A percentile compares a stretch with the other conserved stretches of the same genome.
Evolutionary conservation across 92 coral and sea anemone species (phyloP).

Genomic region (Bergia puertoricense): DNA sequence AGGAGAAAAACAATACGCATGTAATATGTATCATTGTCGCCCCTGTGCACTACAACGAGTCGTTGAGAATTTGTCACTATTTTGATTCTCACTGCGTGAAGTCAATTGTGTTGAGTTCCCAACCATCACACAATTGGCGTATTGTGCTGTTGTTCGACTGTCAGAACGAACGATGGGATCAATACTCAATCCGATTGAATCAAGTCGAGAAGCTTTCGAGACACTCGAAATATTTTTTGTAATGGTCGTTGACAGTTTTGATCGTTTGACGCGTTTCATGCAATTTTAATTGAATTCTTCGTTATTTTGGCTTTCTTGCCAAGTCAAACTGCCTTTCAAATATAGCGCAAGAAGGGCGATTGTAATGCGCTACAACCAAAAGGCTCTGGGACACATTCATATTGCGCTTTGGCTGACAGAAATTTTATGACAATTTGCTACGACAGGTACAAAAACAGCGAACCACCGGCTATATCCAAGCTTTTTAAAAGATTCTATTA

Average conservation of each 20-base stretch:
- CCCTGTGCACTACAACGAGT: no score
- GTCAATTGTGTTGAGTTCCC: neutral
- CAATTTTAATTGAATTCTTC: constrained; percentile 2
- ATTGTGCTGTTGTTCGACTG: neutral
- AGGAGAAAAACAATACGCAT: neutral
- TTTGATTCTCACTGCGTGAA: neutral
- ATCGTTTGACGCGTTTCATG: constrained; percentile 12
- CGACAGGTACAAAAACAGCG: no score
- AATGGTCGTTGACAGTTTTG: constrained; percentile 12
- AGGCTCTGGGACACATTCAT: no score
- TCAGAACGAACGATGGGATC: neutral
- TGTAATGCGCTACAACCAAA: no score
- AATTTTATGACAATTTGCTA: no score
- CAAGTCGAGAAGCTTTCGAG: neutral
- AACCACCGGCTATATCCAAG: no score
- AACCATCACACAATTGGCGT: neutral
- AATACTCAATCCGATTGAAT: constrained; percentile 10
- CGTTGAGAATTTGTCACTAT: neutral
- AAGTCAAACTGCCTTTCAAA: neutral
- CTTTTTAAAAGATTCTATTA: no score
- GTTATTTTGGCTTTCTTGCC: neutral
- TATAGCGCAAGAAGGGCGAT: neutral
- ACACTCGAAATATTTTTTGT: neutral
- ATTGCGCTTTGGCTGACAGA: no score
- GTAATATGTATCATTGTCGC: neutral